Evolutionary conservation across 2,797 vertebrate species (phyloP).

Genomic region (Trachops cirrhosus): DNA sequence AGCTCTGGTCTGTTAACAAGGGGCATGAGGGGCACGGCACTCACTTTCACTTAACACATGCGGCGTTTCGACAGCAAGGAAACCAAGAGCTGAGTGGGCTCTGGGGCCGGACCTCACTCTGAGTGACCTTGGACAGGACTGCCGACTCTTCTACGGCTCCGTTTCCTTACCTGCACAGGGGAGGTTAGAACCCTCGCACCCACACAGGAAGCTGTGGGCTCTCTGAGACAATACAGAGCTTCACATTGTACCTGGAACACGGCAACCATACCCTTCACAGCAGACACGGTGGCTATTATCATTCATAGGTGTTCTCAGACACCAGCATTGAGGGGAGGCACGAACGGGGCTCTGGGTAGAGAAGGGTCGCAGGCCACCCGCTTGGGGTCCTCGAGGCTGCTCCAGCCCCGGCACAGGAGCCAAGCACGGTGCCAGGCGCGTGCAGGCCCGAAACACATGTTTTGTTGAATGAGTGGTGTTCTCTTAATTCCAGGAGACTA

Average conservation of each 20-base stretch:
- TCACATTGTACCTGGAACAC: neutral
- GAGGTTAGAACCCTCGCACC: neutral
- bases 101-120: neutral
- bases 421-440: neutral
- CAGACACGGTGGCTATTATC: rapidly evolving
- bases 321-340: neutral
- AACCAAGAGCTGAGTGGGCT: neutral
- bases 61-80: neutral
- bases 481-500: neutral
- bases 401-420: neutral
- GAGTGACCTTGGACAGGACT: neutral
- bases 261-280: neutral
- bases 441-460: rapidly evolving
- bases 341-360: neutral
- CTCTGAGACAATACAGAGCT: neutral
- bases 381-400: neutral
- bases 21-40: neutral
- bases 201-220: neutral
- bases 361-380: neutral
- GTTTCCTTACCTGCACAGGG: neutral
- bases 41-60: neutral
- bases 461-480: neutral
- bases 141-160: neutral
- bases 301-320: neutral
- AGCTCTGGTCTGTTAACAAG: neutral